Conservation (phyloP, 2,888 invertebrate species). For the Tetranychus piercei region DNA sequence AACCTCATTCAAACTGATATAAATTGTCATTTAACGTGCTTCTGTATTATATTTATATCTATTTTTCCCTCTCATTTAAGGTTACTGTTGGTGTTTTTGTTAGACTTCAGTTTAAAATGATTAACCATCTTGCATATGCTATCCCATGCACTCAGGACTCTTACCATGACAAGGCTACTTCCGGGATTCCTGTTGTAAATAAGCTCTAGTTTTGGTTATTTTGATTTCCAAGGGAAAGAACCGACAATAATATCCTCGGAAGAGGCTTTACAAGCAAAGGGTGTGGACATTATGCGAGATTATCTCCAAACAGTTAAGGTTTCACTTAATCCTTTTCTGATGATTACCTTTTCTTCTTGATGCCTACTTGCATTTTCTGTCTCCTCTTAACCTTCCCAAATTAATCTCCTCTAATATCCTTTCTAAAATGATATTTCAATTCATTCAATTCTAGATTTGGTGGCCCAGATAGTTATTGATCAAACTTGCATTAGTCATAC, state of each 20-base stretch:
- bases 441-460: too few relatives aligned
- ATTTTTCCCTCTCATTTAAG: neutral
- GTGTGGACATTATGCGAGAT: neutral
- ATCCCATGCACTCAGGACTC: neutral
- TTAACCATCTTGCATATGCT: neutral
- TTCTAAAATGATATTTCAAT: neutral
- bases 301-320: neutral
- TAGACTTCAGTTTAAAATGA: neutral
- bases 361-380: neutral
- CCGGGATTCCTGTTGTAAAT: neutral
- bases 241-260: neutral
- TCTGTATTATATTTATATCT: neutral
- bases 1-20: too few relatives aligned
- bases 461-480: too few relatives aligned
- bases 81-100: neutral
- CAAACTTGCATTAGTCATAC: neutral
- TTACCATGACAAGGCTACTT: neutral
- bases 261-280: neutral
- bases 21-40: neutral
- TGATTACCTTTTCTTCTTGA: neutral
- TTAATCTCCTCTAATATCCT: neutral
- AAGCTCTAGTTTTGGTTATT: neutral
- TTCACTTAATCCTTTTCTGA: conserved; percentile 1
- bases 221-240: neutral
- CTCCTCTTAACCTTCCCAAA: neutral